Base-by-base conservation (phyloP, 92 coral and sea anemone species). In the Zoanthus sociatus region DNA sequence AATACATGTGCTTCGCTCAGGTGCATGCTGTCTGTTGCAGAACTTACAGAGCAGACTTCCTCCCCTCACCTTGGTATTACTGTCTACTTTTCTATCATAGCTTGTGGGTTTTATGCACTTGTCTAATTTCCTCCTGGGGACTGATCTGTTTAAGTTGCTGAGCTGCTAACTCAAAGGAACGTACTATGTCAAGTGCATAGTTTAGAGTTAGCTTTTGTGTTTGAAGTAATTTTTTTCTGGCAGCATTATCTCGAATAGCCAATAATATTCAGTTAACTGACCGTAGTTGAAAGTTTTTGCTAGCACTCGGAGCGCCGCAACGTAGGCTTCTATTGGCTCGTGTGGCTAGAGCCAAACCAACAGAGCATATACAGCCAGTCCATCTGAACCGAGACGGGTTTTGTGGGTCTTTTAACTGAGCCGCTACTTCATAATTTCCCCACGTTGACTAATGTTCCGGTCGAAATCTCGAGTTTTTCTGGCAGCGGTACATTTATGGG, bases 281-380 rank as follows among this genome's bases (percentile, higher is more conserved):
- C 26, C 26, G 26, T 26, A 26, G 0, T 26, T 26, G 26, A 78
- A 88, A 15, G 92, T 92, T 68, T 94, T 88, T 4, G 95, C 93
- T 84, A 92, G 86, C 3, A 88, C 83, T 30, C 86, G 83, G 21
- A 92, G 87, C 70, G 92, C 92, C 54, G 98, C 83, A 82, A 92
- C 91, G 76, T 88, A 90, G 4, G 94, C 92, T 70, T 95, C 95
- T 37, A 93, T 71, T 2, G 95, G 54, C 85, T 95, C 94, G 66
- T 84, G 90, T 21, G 74, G 84, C 78, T 91, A 26, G 0, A 26
- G 0, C 26, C 26, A 26, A n/a, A n/a, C n/a, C n/a, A n/a, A n/a
- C n/a, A n/a, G n/a, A n/a, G n/a, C n/a, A n/a, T n/a, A n/a, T 91
- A 26, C 26, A 26, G 0, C 26, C 26, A 26, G 26, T 26, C 0